Percentiles rank a stretch among this genome's conserved stretches.
Conservation (phyloP, 2,888 invertebrate genomes). For the Volucella zonaria region DNA sequence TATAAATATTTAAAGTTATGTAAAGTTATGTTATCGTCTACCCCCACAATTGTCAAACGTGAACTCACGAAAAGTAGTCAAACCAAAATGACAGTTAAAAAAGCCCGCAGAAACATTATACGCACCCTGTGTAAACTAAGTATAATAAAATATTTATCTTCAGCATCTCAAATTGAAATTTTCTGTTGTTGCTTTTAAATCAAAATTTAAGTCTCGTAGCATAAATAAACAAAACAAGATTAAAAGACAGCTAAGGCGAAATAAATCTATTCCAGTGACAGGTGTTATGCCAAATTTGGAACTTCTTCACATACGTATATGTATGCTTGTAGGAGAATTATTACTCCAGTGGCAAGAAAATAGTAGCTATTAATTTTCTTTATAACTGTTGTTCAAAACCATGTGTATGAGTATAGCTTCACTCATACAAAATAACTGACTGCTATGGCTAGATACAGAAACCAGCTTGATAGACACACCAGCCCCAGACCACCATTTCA, state of each 20-base stretch:
- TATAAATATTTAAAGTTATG: too few species aligned
- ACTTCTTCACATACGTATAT: constrained; percentile 2
- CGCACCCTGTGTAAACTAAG: too few species aligned
- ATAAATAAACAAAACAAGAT: not conserved
- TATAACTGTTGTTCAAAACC: constrained; percentile 12
- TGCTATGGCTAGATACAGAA: not conserved
- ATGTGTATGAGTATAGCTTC: too few species aligned
- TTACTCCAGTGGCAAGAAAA: constrained; percentile 23
- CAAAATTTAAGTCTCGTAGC: constrained; percentile 10
- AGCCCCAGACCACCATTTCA: constrained; percentile 11
- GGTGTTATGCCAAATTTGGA: constrained; percentile 22
- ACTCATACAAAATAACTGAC: not conserved
- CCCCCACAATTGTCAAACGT: too few species aligned
- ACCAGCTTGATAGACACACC: not conserved
- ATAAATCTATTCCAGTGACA: constrained; percentile 30
- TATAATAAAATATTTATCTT: constrained; percentile 10
- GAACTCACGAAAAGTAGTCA: too few species aligned
- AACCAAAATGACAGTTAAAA: too few species aligned
- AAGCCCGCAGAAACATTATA: too few species aligned
- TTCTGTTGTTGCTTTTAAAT: constrained; percentile 13
- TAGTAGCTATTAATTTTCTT: constrained; percentile 27
- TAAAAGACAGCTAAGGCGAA: not conserved
- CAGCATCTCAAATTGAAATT: constrained; percentile 11
- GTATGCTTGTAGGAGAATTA: not conserved
- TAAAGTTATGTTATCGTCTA: too few species aligned